Evolutionary conservation across 1,140 invertebrate species (phyloP).

Genomic region (Ephestia elutella): DNA sequence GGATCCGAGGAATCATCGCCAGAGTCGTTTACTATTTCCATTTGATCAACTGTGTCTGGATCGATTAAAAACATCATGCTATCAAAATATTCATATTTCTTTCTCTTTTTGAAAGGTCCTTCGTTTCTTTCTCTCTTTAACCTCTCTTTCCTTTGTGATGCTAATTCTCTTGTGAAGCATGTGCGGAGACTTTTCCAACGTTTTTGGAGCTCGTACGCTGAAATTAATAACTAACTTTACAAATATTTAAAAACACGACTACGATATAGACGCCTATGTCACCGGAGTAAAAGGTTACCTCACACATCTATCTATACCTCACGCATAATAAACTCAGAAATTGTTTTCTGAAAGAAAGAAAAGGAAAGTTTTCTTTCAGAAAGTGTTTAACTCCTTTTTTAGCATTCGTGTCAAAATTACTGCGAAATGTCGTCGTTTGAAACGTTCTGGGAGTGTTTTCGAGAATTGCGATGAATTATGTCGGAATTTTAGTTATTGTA

Average conservation of each 20-base stretch:
- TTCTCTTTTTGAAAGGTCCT: constrained; percentile 21
- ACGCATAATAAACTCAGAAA: no score
- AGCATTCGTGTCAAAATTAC: no score
- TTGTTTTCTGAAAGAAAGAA: no score
- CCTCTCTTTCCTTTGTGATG: constrained; percentile 29
- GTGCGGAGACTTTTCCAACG: constrained; percentile 40
- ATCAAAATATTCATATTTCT: constrained; percentile 33
- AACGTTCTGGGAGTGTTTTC: neutral
- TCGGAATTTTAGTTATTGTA: neutral
- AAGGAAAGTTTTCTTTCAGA: no score
- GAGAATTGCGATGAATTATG: neutral
- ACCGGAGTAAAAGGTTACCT: no score
- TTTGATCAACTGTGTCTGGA: constrained; percentile 10
- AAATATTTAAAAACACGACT: no score
- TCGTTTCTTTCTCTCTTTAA: constrained; percentile 13
- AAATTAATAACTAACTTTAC: constrained; percentile 23
- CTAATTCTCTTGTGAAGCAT: constrained; percentile 39
- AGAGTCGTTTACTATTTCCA: constrained; percentile 11
- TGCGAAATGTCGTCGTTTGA: no score
- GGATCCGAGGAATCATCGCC: constrained; percentile 26
- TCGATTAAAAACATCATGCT: constrained; percentile 26
- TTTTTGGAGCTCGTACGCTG: constrained; percentile 36
- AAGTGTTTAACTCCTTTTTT: no score
- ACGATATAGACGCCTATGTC: no score
- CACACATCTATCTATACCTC: no score